These are phyloP conservation scores for Synergus japonicus DNA, from an alignment of 2,888 invertebrate species.

Conservation along the genomic window DNA sequence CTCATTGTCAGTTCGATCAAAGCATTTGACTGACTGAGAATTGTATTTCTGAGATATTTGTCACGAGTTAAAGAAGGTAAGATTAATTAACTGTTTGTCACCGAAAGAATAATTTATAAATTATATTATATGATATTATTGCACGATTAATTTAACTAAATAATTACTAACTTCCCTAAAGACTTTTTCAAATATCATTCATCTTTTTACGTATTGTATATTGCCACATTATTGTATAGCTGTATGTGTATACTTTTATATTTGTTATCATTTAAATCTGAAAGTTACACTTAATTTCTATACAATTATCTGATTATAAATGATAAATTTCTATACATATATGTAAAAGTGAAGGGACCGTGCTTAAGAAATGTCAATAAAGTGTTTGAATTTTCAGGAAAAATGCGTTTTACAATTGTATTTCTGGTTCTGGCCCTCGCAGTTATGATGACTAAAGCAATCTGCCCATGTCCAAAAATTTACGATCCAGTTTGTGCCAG, in stretches of 20 bases:
- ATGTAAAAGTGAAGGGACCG: background rate
- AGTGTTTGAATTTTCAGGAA: constrained; percentile 2
- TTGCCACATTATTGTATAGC: background rate
- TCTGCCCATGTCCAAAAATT: constrained; percentile 27
- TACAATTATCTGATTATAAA: background rate
- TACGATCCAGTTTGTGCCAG: constrained; percentile 17
- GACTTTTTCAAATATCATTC: no score
- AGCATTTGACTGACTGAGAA: background rate
- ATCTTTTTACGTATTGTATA: background rate
- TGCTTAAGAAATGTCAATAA: background rate
- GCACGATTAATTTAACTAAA: no score
- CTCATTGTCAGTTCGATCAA: background rate
- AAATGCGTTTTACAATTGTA: constrained; percentile 13
- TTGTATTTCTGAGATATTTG: background rate
- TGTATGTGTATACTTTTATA: no score
- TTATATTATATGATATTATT: no score
- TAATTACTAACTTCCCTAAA: no score
- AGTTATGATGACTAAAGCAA: background rate
- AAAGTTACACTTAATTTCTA: no score
- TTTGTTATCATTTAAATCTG: no score
- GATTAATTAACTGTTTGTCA: background rate
- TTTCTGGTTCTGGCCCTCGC: constrained; percentile 2
- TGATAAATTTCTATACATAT: background rate
- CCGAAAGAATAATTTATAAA: no score
- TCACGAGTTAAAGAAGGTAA: background rate